Base-by-base conservation (phyloP, 2,113 vertebrate species). In the Glaucidium brasilianum region DNA sequence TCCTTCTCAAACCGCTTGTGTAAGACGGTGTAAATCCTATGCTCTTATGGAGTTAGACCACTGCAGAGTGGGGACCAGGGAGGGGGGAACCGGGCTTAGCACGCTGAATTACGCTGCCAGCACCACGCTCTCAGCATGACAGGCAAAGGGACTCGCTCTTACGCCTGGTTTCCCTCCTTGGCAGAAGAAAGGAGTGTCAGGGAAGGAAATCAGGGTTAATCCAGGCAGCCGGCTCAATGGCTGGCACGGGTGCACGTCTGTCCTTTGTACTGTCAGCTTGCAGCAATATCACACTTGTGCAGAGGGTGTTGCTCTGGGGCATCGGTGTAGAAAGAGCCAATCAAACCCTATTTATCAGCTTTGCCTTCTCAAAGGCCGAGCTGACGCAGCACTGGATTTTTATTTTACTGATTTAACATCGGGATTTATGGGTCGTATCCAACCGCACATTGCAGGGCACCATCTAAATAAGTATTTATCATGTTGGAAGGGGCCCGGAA, bases 381-480 rank as follows among this genome's bases (percentile, higher is more conserved):
- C 91, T 97, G 84, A 94, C 81, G 75, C 86, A 92, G 94, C 71
- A 92, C 37, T 30, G 34, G 94, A 37, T 85, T 94, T 95, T 95
- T 94, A 92, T 94, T 95, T 76, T 95, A 52, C 96, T 2, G 56
- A 66, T 96, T 97, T 94, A 97, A 91, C 91, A 95, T 79, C 87
- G n/a, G 73, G 90, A 94, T 96, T 96, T 97, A 93, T 95, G 89
- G 90, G 89, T 97, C 14, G 34, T 76, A 88, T 92, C 90, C 85
- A 89, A n/a, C 37, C 0, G 37, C 75, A 78, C 75, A 23, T 85
- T 89, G 80, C 88, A 78, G 88, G 74, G 84, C 74, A 90, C 90
- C 82, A 60, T 68, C 96, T 92, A 78, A 96, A 95, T 95, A 90
- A 91, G 87, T 89, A 86, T 96, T 97, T 96, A 74, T 95, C 81